phyloP scores from a whole-genome alignment of 1,140 invertebrate species.

The Drosophila burlai region DNA sequence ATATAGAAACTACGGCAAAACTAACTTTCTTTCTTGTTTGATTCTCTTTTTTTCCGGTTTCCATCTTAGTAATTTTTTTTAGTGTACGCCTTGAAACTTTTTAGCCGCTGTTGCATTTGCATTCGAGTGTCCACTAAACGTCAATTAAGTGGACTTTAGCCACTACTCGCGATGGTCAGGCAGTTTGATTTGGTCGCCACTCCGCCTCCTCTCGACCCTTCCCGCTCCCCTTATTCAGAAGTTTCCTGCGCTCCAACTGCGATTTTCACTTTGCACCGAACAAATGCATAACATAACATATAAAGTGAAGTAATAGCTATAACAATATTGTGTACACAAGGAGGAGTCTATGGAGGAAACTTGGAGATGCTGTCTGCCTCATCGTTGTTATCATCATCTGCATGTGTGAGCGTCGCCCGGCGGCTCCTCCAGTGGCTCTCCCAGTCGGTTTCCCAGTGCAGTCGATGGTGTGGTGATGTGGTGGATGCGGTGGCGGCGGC shows the following conservation, averaged over 20 bases:
- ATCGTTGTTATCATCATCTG: conserved; percentile 36
- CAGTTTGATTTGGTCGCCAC: conserved; percentile 75
- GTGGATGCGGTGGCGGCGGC: conserved; percentile 47
- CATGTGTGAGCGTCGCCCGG: conserved; percentile 50
- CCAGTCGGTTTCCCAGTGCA: conserved; percentile 29
- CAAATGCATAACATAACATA: conserved; percentile 76
- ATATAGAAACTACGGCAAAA: neutral
- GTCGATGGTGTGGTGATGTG: conserved; percentile 17
- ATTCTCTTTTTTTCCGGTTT: neutral
- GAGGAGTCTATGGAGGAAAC: neutral
- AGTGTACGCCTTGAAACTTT: conserved; percentile 18
- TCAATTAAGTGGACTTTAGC: conserved; percentile 81
- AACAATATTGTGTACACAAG: conserved; percentile 74
- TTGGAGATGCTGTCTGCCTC: conserved; percentile 11
- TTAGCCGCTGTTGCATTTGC: conserved; percentile 53
- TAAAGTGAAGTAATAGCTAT: conserved; percentile 68
- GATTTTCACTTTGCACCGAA: conserved; percentile 70
- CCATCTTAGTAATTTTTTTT: neutral
- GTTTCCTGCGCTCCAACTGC: conserved; percentile 65
- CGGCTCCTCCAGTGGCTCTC: conserved; percentile 49
- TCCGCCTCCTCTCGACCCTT: conserved; percentile 26
- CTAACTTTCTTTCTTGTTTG: neutral
- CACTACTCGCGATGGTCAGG: conserved; percentile 40
- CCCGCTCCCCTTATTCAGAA: conserved; percentile 23
- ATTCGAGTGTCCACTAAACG: conserved; percentile 83